A percentile compares a stretch with the other conserved stretches of the same genome.
Conservation (phyloP, 2,797 vertebrate genomes). For the Coregonus sp. region DNA sequence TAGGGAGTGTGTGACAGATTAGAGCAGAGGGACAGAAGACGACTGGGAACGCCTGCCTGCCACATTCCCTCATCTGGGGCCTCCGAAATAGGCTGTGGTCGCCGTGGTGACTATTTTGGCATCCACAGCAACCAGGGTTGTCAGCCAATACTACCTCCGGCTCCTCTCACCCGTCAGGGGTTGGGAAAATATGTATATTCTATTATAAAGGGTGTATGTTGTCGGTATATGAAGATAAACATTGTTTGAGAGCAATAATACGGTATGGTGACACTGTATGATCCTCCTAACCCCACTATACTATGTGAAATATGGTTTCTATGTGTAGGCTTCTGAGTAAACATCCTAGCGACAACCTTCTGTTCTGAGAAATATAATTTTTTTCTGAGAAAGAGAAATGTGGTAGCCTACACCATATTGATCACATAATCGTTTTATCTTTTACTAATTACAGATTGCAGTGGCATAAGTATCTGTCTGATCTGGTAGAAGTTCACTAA, state of each 20-base stretch:
- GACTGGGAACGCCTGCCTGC: conserved; percentile 49
- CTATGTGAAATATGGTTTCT: background rate
- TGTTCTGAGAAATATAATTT: background rate
- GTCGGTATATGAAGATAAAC: too few relatives aligned
- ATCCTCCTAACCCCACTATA: background rate
- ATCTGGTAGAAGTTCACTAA: too few relatives aligned
- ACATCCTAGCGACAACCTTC: background rate
- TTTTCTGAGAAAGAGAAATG: conserved; percentile 36
- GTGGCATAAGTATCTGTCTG: too few relatives aligned
- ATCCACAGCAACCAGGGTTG: conserved; percentile 37
- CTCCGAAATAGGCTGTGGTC: too few relatives aligned
- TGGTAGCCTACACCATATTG: conserved; percentile 20
- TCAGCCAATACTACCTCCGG: background rate
- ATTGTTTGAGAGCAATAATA: background rate
- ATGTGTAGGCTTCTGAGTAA: background rate
- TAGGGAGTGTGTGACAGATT: conserved; percentile 45
- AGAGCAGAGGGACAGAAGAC: conserved; percentile 56
- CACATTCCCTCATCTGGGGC: conserved; percentile 37
- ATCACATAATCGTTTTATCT: conserved; percentile 9
- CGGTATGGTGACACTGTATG: background rate
- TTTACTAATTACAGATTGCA: too few relatives aligned
- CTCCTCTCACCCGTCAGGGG: background rate
- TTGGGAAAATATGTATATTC: too few relatives aligned
- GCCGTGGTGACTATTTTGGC: conserved; percentile 36
- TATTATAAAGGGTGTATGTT: too few relatives aligned